Evolutionary conservation across 92 coral and sea anemone genomes (phyloP).

Genomic region (Porites divaricata): DNA sequence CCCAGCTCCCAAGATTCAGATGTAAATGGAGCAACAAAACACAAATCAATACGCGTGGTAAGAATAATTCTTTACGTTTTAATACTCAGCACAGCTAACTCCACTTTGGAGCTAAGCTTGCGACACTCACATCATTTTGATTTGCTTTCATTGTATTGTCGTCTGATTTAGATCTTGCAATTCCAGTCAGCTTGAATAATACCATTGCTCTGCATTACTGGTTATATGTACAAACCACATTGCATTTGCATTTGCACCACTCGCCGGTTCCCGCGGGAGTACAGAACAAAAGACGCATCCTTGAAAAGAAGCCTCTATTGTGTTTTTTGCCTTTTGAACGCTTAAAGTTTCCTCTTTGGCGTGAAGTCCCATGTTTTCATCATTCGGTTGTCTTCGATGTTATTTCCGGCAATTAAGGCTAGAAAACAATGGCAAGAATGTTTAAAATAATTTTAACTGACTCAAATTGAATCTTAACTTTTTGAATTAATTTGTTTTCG

Average conservation of each 20-base stretch:
- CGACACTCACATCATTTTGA: too few species aligned
- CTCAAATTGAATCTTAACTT: neutral
- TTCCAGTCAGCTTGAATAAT: neutral
- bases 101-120: neutral
- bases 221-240: neutral
- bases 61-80: constrained; percentile 9
- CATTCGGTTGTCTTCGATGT: neutral
- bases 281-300: neutral
- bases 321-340: neutral
- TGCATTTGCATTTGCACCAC: neutral
- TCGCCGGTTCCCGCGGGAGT: neutral
- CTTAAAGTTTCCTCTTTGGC: neutral
- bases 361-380: neutral
- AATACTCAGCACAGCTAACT: too few species aligned
- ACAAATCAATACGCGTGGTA: constrained; percentile 47
- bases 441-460: neutral
- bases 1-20: constrained; percentile 42
- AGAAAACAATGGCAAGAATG: neutral
- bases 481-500: neutral
- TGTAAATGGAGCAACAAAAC: constrained; percentile 39
- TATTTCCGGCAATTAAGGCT: constrained; percentile 1
- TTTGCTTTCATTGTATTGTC: neutral
- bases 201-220: neutral
- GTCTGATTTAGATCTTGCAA: neutral
- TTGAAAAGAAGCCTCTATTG: too few species aligned